Evolutionary conservation across 2,888 invertebrate genomes (phyloP).

Genomic region (Tenthredo notha): DNA sequence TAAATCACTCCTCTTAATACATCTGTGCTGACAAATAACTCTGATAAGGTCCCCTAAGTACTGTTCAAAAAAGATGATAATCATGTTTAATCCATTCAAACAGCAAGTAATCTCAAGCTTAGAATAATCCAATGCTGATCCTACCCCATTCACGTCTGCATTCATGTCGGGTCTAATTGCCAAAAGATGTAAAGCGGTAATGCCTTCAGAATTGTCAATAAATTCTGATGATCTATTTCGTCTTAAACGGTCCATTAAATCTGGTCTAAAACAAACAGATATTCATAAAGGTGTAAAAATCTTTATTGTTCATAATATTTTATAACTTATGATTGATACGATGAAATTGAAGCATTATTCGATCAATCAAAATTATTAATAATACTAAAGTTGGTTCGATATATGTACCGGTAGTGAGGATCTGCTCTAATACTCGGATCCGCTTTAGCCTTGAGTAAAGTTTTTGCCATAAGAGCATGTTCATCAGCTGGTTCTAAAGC

Average conservation of each 20-base stretch:
- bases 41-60: constrained; percentile 64
- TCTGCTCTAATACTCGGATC: constrained; percentile 69
- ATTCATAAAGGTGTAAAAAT: constrained; percentile 46
- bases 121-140: background rate
- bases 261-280: constrained; percentile 51
- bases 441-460: constrained; percentile 66
- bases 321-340: background rate
- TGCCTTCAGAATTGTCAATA: constrained; percentile 65
- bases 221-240: constrained; percentile 54
- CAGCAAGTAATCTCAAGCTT: background rate
- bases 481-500: constrained; percentile 52
- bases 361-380: background rate
- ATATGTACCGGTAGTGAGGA: constrained; percentile 67
- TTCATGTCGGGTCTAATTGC: constrained; percentile 73
- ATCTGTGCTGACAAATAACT: constrained; percentile 63
- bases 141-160: constrained; percentile 59
- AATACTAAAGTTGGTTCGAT: background rate
- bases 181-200: constrained; percentile 74
- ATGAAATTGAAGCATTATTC: background rate
- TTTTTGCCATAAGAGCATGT: constrained; percentile 65
- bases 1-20: constrained; percentile 65
- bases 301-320: background rate
- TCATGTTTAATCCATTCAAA: background rate
- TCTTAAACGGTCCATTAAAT: background rate
- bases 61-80: constrained; percentile 9